Evolutionary conservation across 2,113 vertebrate species (phyloP).

Genomic region (Apeltes quadracus): DNA sequence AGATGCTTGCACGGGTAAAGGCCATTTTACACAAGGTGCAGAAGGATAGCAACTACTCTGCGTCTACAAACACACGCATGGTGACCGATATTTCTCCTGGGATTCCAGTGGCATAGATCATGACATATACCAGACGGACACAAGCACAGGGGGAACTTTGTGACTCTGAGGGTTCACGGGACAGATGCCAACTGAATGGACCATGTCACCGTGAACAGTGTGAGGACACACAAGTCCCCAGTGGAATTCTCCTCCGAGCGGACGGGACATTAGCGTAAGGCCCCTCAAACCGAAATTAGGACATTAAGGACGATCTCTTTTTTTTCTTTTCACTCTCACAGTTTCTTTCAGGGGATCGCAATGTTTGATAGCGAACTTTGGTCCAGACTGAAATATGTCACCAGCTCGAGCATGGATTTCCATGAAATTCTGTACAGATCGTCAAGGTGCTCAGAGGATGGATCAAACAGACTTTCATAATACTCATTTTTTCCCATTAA

Average conservation of each 20-base stretch:
- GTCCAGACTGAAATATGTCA: background rate
- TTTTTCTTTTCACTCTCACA: background rate
- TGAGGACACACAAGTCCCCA: conserved; percentile 50
- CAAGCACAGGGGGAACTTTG: conserved; percentile 46
- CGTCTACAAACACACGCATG: conserved; percentile 8
- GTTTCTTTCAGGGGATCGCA: background rate
- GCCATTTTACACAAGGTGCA: conserved; percentile 19
- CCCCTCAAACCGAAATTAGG: background rate
- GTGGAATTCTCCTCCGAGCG: conserved; percentile 31
- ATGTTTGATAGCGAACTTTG: background rate
- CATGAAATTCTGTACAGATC: background rate
- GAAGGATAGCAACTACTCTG: background rate
- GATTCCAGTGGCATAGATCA: conserved; percentile 28
- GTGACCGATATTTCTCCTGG: conserved; percentile 15
- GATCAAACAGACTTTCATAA: background rate
- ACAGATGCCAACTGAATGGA: conserved; percentile 66
- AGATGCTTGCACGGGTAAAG: background rate
- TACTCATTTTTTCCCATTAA: background rate
- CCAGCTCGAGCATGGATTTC: background rate
- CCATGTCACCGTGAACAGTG: conserved; percentile 25
- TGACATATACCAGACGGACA: conserved; percentile 49
- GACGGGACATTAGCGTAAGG: conserved; percentile 16
- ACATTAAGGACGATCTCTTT: background rate
- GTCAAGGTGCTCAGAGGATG: background rate
- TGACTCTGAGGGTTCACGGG: conserved; percentile 43